Evolutionary conservation across 2,797 vertebrate species (phyloP).

Genomic region (Argyrosomus regius): DNA sequence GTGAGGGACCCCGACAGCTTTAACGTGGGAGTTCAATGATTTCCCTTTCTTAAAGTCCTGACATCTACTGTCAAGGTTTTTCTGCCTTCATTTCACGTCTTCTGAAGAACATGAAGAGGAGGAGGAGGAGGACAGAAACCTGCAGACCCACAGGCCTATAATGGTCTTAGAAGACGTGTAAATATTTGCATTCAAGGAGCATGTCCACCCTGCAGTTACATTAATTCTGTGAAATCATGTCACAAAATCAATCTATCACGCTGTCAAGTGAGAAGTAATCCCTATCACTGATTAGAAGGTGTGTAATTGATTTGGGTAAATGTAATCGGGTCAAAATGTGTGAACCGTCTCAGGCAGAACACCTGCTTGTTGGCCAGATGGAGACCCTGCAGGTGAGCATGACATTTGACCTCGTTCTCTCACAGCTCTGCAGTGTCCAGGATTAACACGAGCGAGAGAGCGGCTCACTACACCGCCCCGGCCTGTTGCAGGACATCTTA

Average conservation of each 20-base stretch:
- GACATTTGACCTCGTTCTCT: constrained; percentile 38
- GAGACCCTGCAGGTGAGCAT: constrained; percentile 31
- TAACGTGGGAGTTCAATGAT: constrained; percentile 31
- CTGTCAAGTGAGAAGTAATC: neutral
- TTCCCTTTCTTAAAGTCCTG: constrained; percentile 12
- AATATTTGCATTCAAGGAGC: neutral
- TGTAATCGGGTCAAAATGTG: constrained; percentile 12
- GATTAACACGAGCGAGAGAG: constrained; percentile 5
- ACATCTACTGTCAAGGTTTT: constrained; percentile 23
- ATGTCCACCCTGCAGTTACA: neutral
- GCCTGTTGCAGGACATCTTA: neutral
- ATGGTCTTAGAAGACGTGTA: neutral
- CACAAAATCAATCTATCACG: neutral
- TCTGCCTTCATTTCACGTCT: neutral
- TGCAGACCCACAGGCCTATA: neutral
- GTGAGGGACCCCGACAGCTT: constrained; percentile 21
- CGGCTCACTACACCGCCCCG: neutral
- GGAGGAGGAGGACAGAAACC: constrained; percentile 1
- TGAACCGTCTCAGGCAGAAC: constrained; percentile 2
- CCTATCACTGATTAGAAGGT: neutral
- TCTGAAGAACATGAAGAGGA: constrained; percentile 3
- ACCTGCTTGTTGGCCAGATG: constrained; percentile 45
- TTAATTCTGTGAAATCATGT: neutral
- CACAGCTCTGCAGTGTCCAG: constrained; percentile 7
- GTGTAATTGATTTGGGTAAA: constrained; percentile 10